Evolutionary conservation across 2,888 invertebrate genomes (phyloP), one percentile per base, ranked within the genome.

Genomic region (Cyclophora albipunctata): DNA sequence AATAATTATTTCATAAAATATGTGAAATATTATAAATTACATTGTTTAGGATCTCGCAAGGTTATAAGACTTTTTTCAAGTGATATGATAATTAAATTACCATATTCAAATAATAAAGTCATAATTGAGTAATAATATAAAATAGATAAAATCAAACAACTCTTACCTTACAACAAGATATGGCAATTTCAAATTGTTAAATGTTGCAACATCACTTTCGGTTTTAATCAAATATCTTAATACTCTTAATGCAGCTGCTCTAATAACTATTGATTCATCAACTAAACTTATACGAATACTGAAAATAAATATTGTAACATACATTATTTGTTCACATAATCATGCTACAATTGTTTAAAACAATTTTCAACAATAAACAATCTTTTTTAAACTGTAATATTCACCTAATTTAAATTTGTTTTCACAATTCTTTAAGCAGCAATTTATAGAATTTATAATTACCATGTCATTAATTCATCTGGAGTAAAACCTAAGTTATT

Each of bases 161-260:
- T 7, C 55, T 73, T 84, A 92, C 91, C 95, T 93, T 62, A 93
- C 92, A 55, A 98, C 91, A 63, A 98, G 91, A 81, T 93, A 94
- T 60, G 96, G 96, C 69, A 97, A 90, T 72, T 95, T 94, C 59
- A 97, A 86, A 63, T 92, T 92, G 75, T 96, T 94, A 65, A 98
- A 92, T 51, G 91, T 90, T 65, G 93, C 90, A 58, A 98, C 91
- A 82, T 96, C 95, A 73, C 93, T 92, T 69, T 94, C 92, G 61
- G 92, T 93, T 70, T 91, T 92, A 50, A 98, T 89, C 67, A 96
- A 90, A 82, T 98, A 96, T 59, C 98, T 92, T 55, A 98, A 91
- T 48, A 95, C 95, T 69, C 98, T 91, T 58, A 98, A 88, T 42
- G 96, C 94, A 50, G 96, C 96, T 59, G 97, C 96, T 71, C 98